Base-by-base conservation (phyloP, 2,888 invertebrate genomes). In the Epirrita christyi region DNA sequence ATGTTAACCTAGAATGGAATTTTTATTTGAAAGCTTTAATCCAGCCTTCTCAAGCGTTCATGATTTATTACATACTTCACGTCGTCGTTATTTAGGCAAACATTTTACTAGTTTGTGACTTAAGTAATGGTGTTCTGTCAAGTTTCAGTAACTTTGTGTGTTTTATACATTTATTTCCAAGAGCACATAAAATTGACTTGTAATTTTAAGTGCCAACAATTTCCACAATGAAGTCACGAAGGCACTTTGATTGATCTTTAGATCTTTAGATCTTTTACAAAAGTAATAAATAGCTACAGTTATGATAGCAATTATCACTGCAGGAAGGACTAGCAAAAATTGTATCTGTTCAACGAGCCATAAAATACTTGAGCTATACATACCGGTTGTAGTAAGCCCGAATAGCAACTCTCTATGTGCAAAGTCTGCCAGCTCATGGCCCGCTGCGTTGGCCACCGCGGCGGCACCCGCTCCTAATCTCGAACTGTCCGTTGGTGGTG, bases 351-450 rank as follows among this genome's bases (percentile, higher is more conserved):
- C 4, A 21, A 21, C 21, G 4, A 21, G 21, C 21, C 21, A 21
- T 21, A 21, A n/a, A n/a, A n/a, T n/a, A n/a, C n/a, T n/a, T 21
- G 21, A 21, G 21, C 4, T 21, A 32, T 0, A 46, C 54, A 76
- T 68, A 86, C 93, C 93, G 71, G 95, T 94, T 49, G 96, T 95
- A 45, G 97, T 97, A 37, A 97, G 93, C 55, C 97, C 97, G 80
- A 98, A 96, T 60, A 98, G 91, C 40, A 98, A 93, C 84, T 97
- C 97, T 70, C 96, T 93, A 66, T 95, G 95, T 1, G 96, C 94
- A 82, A 97, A 97, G 79, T 96, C 95, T 9, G 97, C 96, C 67
- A 96, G 93, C 83, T 96, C 97, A 82, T 95, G 95, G 58, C 96
- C 96, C 51, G 96, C 95, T 45, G 96, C 94, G 42, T 94, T 94